Percentiles rank a stretch among this genome's conserved stretches.
Conservation (phyloP, 2,888 invertebrate species). For the Campoplex capitator region DNA sequence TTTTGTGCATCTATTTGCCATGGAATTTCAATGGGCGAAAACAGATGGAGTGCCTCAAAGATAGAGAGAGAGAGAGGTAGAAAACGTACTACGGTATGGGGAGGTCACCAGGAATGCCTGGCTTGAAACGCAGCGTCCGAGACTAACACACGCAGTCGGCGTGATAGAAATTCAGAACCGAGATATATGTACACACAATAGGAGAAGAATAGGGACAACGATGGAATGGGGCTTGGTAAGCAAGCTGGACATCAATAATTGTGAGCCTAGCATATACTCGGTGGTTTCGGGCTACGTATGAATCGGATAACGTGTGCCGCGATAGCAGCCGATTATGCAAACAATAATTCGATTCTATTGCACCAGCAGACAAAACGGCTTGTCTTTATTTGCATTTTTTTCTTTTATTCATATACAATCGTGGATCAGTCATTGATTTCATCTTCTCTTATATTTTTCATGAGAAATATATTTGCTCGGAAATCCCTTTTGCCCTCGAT, state of each 20-base stretch:
- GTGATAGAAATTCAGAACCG: constrained; percentile 47
- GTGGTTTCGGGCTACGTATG: constrained; percentile 77
- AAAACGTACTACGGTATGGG: constrained; percentile 1
- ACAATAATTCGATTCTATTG: constrained; percentile 66
- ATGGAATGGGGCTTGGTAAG: constrained; percentile 43
- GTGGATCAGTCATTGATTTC: not conserved
- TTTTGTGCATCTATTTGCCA: constrained; percentile 82
- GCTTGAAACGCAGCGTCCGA: constrained; percentile 17
- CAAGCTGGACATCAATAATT: constrained; percentile 81
- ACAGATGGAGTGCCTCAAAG: constrained; percentile 13
- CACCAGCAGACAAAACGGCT: constrained; percentile 46
- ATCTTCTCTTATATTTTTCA: not conserved
- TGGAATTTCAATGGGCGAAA: constrained; percentile 6
- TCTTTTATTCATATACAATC: not conserved
- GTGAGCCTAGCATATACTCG: constrained; percentile 75
- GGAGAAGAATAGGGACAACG: constrained; percentile 22
- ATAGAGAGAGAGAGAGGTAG: constrained; percentile 23
- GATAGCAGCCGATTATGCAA: constrained; percentile 81
- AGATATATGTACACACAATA: constrained; percentile 35
- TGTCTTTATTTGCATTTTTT: not conserved
- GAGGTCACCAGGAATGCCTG: constrained; percentile 19
- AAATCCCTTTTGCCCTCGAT: no score
- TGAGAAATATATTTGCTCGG: no score
- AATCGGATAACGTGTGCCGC: constrained; percentile 78
- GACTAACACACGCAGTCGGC: constrained; percentile 15